Conservation (phyloP, 2,888 invertebrate genomes). For the Sesamia inferens region DNA sequence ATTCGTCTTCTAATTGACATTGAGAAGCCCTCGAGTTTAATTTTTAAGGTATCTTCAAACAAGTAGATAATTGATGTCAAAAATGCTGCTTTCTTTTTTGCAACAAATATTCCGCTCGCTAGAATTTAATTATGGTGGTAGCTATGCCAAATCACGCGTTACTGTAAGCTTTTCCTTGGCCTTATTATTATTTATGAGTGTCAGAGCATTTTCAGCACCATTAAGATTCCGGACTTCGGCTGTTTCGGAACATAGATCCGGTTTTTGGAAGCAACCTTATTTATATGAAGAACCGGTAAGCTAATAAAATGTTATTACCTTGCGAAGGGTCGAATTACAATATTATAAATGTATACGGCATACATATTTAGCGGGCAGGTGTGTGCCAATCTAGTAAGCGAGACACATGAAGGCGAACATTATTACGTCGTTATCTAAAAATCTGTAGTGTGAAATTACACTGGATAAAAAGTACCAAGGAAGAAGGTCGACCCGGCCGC, state of each 20-base stretch:
- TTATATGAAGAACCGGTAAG: conserved; percentile 50
- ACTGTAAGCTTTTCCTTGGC: conserved; percentile 55
- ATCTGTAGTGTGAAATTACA: conserved; percentile 80
- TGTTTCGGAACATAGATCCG: conserved; percentile 22
- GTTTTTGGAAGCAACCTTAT: conserved; percentile 46
- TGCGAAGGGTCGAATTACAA: conserved; percentile 61
- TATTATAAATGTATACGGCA: conserved; percentile 62
- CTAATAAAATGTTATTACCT: conserved; percentile 57
- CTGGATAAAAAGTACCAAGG: conserved; percentile 74
- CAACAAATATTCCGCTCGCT: conserved; percentile 50
- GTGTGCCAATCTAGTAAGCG: conserved; percentile 56
- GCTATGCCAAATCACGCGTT: conserved; percentile 64
- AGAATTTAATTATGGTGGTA: conserved; percentile 62
- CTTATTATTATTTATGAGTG: conserved; percentile 55
- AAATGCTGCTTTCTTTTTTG: conserved; percentile 53
- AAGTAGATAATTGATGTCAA: conserved; percentile 58
- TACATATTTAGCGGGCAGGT: conserved; percentile 58
- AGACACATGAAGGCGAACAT: conserved; percentile 65
- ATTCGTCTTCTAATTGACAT: conserved; percentile 57
- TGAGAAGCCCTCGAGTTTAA: conserved; percentile 53
- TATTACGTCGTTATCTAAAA: conserved; percentile 73
- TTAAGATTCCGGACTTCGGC: conserved; percentile 30
- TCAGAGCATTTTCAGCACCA: conserved; percentile 36
- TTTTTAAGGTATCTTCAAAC: conserved; percentile 59
- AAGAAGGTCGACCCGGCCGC: conserved; percentile 61